Percentiles rank a stretch among this genome's conserved stretches.
These are phyloP conservation scores for Varanus salvator DNA, from an alignment of 2,113 vertebrate genomes.

Conservation along the genomic window DNA sequence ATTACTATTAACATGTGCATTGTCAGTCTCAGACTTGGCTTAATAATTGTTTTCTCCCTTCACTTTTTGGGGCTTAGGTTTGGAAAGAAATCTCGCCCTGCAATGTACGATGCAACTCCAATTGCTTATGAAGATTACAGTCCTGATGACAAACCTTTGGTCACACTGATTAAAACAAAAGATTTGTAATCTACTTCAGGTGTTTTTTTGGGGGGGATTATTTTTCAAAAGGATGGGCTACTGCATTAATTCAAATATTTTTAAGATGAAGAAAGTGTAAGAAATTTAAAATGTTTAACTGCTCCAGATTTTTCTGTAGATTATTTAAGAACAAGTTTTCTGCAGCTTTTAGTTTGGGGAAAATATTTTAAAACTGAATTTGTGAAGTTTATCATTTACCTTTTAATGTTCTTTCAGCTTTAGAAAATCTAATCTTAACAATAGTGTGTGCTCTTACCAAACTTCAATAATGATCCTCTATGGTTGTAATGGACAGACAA, in stretches of 20 bases:
- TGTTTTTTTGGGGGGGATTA: slow-evolving; percentile 57
- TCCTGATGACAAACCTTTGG: slow-evolving; percentile 96
- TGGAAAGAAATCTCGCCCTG: slow-evolving; percentile 96
- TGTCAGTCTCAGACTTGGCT: slow-evolving; percentile 38
- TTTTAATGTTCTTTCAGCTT: slow-evolving; percentile 78
- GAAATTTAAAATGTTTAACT: slow-evolving; percentile 79
- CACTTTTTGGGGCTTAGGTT: slow-evolving; percentile 81
- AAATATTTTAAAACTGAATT: slow-evolving; percentile 80
- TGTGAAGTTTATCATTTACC: slow-evolving; percentile 72
- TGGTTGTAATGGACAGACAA: slow-evolving; percentile 66
- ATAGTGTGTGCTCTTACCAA: slow-evolving; percentile 72
- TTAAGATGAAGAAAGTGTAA: slow-evolving; percentile 82
- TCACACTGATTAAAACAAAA: slow-evolving; percentile 99
- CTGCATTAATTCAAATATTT: slow-evolving; percentile 84
- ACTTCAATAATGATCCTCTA: slow-evolving; percentile 66
- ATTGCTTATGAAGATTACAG: slow-evolving; percentile 98
- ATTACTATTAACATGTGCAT: neutral
- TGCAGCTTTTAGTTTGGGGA: slow-evolving; percentile 83
- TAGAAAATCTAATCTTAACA: slow-evolving; percentile 72
- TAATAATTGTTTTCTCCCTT: neutral
- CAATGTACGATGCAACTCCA: slow-evolving; percentile 97
- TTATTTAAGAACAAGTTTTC: slow-evolving; percentile 81
- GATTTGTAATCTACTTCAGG: slow-evolving; percentile 91
- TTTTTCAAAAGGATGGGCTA: slow-evolving; percentile 84
- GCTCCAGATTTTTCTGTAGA: slow-evolving; percentile 81